Conservation (phyloP, 2,888 invertebrate genomes). For the Dicyrtomina minuta region DNA sequence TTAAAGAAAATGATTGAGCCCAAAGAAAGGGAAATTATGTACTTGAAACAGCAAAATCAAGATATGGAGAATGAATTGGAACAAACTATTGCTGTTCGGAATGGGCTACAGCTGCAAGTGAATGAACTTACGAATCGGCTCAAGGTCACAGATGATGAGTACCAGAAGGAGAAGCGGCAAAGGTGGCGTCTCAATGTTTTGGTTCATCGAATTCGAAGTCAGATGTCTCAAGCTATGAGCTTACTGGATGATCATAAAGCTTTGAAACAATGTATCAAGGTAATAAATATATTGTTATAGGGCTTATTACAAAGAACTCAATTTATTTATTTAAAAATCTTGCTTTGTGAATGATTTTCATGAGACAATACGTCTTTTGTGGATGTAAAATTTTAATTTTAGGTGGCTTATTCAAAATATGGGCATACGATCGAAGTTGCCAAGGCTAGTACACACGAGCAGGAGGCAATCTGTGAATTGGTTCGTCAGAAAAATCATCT, state of each 20-base stretch:
- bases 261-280: conserved; percentile 61
- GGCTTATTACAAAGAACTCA: not conserved
- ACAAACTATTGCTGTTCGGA: conserved; percentile 46
- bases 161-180: conserved; percentile 66
- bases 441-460: conserved; percentile 48
- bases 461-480: conserved; percentile 58
- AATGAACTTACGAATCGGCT: conserved; percentile 76
- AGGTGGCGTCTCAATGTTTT: conserved; percentile 66
- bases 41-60: conserved; percentile 75
- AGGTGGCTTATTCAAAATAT: conserved; percentile 50
- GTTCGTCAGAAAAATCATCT: conserved; percentile 79
- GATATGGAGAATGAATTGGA: conserved; percentile 82
- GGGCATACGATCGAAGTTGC: conserved; percentile 47
- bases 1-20: conserved; percentile 83
- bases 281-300: conserved; percentile 40
- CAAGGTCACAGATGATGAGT: conserved; percentile 69
- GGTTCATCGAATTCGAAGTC: conserved; percentile 74
- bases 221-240: conserved; percentile 76
- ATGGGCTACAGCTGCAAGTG: conserved; percentile 69
- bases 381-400: not conserved
- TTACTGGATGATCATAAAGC: conserved; percentile 74
- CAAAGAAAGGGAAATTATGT: conserved; percentile 78
- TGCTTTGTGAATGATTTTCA: too few species aligned
- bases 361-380: too few species aligned
- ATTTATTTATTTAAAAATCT: not conserved